A percentile compares a stretch with the other conserved stretches of the same genome.
Conservation (phyloP, 1,140 invertebrate genomes). For the Dolichoris vasculosae region DNA sequence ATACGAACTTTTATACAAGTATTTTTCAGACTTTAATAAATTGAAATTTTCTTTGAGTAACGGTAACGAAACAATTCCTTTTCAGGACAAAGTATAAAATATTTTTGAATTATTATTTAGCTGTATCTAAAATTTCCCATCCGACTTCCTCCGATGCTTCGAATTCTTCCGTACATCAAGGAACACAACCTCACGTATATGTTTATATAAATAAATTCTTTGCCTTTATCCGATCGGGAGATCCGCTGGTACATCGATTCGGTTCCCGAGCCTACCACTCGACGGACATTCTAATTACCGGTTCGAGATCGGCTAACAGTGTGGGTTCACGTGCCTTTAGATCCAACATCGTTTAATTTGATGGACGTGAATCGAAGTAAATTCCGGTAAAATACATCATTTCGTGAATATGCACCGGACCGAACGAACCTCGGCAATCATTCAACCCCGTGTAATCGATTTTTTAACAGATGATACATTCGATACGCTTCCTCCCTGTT, state of each 20-base stretch:
- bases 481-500: neutral
- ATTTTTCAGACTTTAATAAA: neutral
- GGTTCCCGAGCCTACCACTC: neutral
- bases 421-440: neutral
- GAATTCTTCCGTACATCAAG: neutral
- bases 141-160: neutral
- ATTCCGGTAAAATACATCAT: neutral
- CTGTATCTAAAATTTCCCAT: neutral
- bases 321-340: neutral
- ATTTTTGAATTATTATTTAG: neutral
- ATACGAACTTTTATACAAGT: too few species aligned
- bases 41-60: neutral
- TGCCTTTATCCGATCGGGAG: neutral
- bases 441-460: neutral
- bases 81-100: neutral
- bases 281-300: slow-evolving; percentile 56
- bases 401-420: neutral
- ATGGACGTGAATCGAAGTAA: neutral
- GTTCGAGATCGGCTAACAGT: slow-evolving; percentile 28
- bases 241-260: neutral
- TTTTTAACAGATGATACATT: neutral
- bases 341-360: slow-evolving; percentile 24
- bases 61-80: neutral
- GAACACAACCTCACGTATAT: neutral
- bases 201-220: neutral